These are phyloP conservation scores for Cryptocheilus praepositus DNA, from an alignment of 2,888 invertebrate species.

Conservation along the genomic window DNA sequence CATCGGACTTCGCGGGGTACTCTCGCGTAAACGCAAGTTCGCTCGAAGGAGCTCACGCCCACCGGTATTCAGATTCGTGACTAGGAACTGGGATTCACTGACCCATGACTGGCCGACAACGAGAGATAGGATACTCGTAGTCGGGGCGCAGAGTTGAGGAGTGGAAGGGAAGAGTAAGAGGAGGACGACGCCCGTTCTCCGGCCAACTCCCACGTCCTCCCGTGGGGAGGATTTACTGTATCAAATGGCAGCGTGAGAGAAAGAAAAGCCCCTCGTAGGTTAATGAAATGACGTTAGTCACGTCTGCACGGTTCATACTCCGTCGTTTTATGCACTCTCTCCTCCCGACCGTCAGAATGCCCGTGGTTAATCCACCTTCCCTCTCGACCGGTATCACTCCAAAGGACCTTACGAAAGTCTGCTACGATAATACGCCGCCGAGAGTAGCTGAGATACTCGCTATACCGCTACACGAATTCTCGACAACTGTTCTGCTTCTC, in stretches of 20 bases:
- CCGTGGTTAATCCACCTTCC: no score
- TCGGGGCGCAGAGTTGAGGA: background rate
- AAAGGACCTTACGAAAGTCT: slow-evolving; percentile 1
- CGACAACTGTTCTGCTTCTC: no score
- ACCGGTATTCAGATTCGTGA: slow-evolving; percentile 69
- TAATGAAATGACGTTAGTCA: slow-evolving; percentile 56
- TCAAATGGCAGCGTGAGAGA: slow-evolving; percentile 55
- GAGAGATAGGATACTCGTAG: slow-evolving; percentile 39
- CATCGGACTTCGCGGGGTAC: slow-evolving; percentile 34
- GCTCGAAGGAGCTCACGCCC: slow-evolving; percentile 49
- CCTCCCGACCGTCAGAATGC: no score
- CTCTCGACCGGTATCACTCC: no score
- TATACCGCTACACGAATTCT: background rate
- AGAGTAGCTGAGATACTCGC: slow-evolving; percentile 9
- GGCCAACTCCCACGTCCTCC: slow-evolving; percentile 61
- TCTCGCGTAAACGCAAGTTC: slow-evolving; percentile 44
- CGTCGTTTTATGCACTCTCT: slow-evolving; percentile 36
- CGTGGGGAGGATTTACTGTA: slow-evolving; percentile 50
- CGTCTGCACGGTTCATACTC: slow-evolving; percentile 50
- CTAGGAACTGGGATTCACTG: slow-evolving; percentile 71
- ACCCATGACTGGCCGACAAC: slow-evolving; percentile 67
- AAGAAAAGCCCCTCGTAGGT: slow-evolving; percentile 36
- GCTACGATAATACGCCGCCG: slow-evolving; percentile 30
- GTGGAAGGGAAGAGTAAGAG: slow-evolving; percentile 7
- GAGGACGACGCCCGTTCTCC: slow-evolving; percentile 61